Evolutionary conservation across 2,797 vertebrate species (phyloP), one percentile per base, ranked within the genome.

Genomic region (Labroides dimidiatus): DNA sequence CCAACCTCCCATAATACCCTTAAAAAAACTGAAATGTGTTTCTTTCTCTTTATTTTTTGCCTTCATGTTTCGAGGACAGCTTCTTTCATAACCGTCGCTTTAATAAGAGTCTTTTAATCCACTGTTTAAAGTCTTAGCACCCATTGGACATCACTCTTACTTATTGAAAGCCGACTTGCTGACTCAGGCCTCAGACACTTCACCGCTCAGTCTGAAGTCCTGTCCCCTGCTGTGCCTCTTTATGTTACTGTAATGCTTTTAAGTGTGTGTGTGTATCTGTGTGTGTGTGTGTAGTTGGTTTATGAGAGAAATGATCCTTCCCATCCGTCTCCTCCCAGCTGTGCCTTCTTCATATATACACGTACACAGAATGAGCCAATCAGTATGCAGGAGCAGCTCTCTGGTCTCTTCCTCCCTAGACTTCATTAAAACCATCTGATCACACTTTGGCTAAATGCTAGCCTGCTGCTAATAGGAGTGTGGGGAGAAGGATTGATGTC

Each of bases 351-450:
- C 41, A 10, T 70, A 60, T 68, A 59, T 44, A 47, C 48, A 52
- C 39, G 48, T 42, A 27, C 58, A 72, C 58, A 23, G 42, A 64
- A 56, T 15, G 10, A 80, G 44, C 60, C 69, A 54, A 81, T 90
- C 72, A 69, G 79, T 85, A 88, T 89, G 77, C 84, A 50, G 42
- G 55, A 27, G 62, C 73, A 57, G 64, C 27, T 1, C 67, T 45
- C 45, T 71, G 75, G 77, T 85, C 67, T 78, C 72, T 75, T 87
- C 81, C 65, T 75, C 77, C 64, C 85, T 84, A 79, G 85, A 87
- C 88, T 87, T 87, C 80, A 85, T 91, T 88, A 88, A 51, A 69
- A 71, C 81, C 78, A 67, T 88, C 82, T 92, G 89, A 92, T 91
- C 89, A 81, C 84, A 78, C 79, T 85, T 78, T 75, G 70, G 78